phyloP scores from a whole-genome alignment of 2,113 vertebrate genomes.

The Tamias sibiricus region DNA sequence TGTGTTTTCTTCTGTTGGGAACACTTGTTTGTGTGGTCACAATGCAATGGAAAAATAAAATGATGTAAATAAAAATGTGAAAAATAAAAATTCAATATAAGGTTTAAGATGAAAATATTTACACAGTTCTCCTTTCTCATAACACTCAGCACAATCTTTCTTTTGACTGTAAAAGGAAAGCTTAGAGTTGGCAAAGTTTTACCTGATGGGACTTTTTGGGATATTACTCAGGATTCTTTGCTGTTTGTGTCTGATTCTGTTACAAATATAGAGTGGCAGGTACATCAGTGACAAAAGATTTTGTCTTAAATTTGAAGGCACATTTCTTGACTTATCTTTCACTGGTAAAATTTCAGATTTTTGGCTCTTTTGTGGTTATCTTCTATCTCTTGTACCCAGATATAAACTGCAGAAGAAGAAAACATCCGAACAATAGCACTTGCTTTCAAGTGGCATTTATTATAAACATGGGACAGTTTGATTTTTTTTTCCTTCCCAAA shows the following conservation, averaged over 20 bases:
- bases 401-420: background rate
- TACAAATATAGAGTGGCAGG: background rate
- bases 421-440: background rate
- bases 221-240: background rate
- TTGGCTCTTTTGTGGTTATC: background rate
- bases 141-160: background rate
- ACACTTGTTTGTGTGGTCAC: background rate
- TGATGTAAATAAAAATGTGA: background rate
- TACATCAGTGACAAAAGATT: background rate
- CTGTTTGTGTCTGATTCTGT: background rate
- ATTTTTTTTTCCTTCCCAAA: background rate
- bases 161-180: background rate
- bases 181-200: background rate
- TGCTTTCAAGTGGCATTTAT: background rate
- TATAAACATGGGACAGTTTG: background rate
- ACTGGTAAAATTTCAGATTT: background rate
- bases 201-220: background rate
- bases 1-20: background rate
- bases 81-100: background rate
- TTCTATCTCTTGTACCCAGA: background rate
- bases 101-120: constrained; percentile 41
- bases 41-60: background rate
- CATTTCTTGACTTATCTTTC: background rate
- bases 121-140: background rate
- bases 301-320: background rate